Evolutionary conservation across 2,113 vertebrate genomes (phyloP), one percentile per base, ranked within the genome.

Genomic region (Leucopsar rothschildi): DNA sequence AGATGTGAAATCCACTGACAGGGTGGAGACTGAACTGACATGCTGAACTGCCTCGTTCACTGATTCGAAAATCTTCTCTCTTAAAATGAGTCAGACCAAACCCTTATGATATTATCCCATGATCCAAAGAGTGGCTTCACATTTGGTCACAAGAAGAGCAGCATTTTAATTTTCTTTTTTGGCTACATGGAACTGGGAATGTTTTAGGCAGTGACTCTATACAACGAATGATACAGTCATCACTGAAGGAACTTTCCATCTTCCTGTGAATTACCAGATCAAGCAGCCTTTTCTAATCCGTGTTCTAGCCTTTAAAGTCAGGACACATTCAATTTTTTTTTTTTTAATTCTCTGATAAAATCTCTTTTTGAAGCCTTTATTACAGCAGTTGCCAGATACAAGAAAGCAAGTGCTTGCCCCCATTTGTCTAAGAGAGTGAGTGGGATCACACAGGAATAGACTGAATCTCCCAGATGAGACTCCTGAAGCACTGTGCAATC

Each of bases 11-110:
- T 82, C 57, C 7, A 21, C 53, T 93, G 95, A 82, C 92, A 78
- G 70, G 42, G 53, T 77, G 45, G 78, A 79, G 90, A 79, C 79
- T 94, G 71, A 83, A 77, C 60, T 50, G 63, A 79, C 88, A 82
- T 91, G 44, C 85, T 94, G 82, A 88, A 83, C 57, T 86, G 93
- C 45, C 64, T 96, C 81, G 47, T 90, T 90, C 94, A 71, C 61
- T 59, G 35, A 59, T 82, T 71, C 1, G 5, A 94, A 96, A 95
- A 89, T 47, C 68, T 90, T 83, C 61, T 53, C 59, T 69, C 75
- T 94, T 86, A n/a, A 85, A 91, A 90, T 86, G 42, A 95, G 68
- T 88, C 72, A 88, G 56, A 86, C 64, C 71, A 88, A 95, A 78
- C 35, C 71, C 71, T 70, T 82, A 92, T 52, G 75, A 88, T 72